Conservation (phyloP, 2,888 invertebrate species). For the Macaria notata region DNA sequence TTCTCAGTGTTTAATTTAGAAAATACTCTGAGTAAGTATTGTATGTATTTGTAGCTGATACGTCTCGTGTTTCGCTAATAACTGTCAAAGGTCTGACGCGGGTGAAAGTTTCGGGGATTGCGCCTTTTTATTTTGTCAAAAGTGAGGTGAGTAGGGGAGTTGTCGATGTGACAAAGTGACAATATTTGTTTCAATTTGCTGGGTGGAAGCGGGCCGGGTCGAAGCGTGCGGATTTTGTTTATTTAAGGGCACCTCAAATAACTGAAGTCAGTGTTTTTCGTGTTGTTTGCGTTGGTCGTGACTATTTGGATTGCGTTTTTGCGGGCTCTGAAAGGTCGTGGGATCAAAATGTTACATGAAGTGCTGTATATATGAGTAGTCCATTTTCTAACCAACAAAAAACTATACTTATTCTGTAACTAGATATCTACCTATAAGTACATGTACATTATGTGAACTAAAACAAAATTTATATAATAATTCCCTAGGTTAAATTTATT, state of each 20-base stretch:
- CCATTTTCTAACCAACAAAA: too few relatives aligned
- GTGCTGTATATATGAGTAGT: too few relatives aligned
- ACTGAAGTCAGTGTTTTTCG: neutral
- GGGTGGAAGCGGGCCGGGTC: neutral
- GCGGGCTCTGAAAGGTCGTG: too few relatives aligned
- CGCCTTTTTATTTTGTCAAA: slow-evolving; percentile 16
- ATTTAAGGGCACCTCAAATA: neutral
- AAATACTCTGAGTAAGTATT: slow-evolving; percentile 15
- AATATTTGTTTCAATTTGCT: slow-evolving; percentile 5
- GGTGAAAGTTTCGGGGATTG: slow-evolving; percentile 7
- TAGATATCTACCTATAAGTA: too few relatives aligned
- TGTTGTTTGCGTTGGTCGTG: too few relatives aligned
- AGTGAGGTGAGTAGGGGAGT: slow-evolving; percentile 1
- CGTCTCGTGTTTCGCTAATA: slow-evolving; percentile 12
- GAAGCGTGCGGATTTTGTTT: slow-evolving; percentile 4
- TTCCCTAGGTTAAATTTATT: too few relatives aligned
- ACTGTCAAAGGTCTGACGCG: slow-evolving; percentile 14
- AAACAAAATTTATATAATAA: too few relatives aligned
- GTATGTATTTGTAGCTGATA: slow-evolving; percentile 4
- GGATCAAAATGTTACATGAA: too few relatives aligned
- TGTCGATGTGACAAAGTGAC: neutral
- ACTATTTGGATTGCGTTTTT: too few relatives aligned
- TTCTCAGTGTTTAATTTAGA: slow-evolving; percentile 5
- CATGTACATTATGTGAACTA: too few relatives aligned
- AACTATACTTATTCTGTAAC: too few relatives aligned